These are phyloP conservation scores for Bugulina stolonifera DNA, from an alignment of 2,888 invertebrate genomes.

Conservation along the genomic window DNA sequence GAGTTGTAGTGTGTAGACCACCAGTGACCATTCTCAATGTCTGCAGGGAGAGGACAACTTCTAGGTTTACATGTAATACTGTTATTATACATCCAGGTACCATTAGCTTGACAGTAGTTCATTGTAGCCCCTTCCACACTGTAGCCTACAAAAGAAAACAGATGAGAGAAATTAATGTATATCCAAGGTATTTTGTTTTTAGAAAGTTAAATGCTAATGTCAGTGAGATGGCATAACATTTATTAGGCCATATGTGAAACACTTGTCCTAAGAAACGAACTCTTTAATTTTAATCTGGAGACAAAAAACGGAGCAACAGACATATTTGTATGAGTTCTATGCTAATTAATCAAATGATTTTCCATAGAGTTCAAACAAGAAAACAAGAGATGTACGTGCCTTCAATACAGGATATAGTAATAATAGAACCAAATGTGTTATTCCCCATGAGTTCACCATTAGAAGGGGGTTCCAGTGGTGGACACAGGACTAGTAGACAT, in stretches of 20 bases:
- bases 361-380: too few species aligned
- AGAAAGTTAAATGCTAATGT: not conserved
- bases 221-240: too few species aligned
- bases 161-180: too few species aligned
- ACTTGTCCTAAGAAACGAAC: too few species aligned
- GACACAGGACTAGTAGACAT: not conserved
- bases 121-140: not conserved
- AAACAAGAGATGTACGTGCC: too few species aligned
- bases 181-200: not conserved
- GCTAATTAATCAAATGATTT: too few species aligned
- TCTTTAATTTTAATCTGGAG: too few species aligned
- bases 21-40: not conserved
- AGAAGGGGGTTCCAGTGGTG: not conserved
- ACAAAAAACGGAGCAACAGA: too few species aligned
- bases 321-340: too few species aligned
- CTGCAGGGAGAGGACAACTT: not conserved
- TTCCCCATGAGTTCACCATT: not conserved
- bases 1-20: not conserved
- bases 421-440: not conserved
- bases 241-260: too few species aligned
- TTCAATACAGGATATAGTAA: not conserved
- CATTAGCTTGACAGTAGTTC: slow-evolving; percentile 22
- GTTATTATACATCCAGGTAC: not conserved
- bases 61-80: not conserved
- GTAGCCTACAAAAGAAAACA: not conserved